Base-by-base conservation (phyloP, 2,113 vertebrate species). In the Oceanites oceanicus region DNA sequence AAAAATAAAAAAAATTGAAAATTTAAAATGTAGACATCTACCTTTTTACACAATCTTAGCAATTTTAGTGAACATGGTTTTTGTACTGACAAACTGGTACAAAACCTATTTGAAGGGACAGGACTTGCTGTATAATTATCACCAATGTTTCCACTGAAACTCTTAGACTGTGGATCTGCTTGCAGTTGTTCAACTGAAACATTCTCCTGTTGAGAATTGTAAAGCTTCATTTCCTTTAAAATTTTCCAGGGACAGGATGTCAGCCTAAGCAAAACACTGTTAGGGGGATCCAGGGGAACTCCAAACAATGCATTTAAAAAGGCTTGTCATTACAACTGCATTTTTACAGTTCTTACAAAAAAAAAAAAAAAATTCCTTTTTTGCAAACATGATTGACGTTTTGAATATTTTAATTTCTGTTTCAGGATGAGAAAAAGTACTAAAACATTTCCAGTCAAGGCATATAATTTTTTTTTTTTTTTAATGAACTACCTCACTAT, bases 201-300 rank as follows among this genome's bases (percentile, higher is more conserved):
- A 53, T 66, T 68, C 55, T 85, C 26, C 74, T 73, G 22, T 66
- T 73, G 78, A 82, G 90, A 90, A 50, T 3, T 38, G 38, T 70
- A 66, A 92, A 86, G 90, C 67, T 93, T 86, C 84, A 92, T 86
- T 95, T 92, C 81, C 85, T 74, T 86, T 50, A 82, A 78, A 82
- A 82, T 65, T 95, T 96, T 85, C 87, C 29, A 66, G 87, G 32
- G 71, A 92, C 15, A 27, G 66, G 30, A 58, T 82, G 71, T 65
- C 81, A 95, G 36, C 30, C 45, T 45, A 91, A 53, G 85, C 74
- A 90, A 45, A 65, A 82, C 38, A 32, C 20, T 71, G 22, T 42
- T 38, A 32, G 47, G 65, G 49, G 14, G 6, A 49, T 36, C 36
- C 7, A 76, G n/a, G 49, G 45, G 56, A 56, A 56, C 15, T 72